Evolutionary conservation across 2,113 vertebrate genomes (phyloP).

Genomic region (Aramus guarauna): DNA sequence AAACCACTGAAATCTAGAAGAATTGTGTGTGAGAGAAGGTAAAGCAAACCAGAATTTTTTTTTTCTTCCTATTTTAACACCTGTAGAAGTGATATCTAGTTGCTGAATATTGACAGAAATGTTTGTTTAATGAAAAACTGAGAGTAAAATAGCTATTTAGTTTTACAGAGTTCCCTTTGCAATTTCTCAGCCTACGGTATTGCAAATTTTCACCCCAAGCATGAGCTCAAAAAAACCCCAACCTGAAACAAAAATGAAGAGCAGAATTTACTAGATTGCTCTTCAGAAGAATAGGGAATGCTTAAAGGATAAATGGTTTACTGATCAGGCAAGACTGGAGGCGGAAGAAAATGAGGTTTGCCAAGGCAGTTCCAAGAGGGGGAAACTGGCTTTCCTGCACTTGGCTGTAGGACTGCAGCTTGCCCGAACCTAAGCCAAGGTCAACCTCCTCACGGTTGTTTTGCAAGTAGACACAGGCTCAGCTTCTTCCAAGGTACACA

Average conservation of each 20-base stretch:
- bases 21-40: neutral
- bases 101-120: neutral
- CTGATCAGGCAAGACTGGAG: neutral
- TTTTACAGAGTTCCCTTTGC: neutral
- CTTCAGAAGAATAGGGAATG: neutral
- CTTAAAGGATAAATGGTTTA: neutral
- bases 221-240: neutral
- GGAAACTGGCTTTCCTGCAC: neutral
- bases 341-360: neutral
- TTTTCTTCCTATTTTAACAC: neutral
- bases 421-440: neutral
- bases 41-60: neutral
- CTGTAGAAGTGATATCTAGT: neutral
- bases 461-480: neutral
- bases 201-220: neutral
- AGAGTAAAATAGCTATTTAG: neutral
- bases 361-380: neutral
- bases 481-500: neutral
- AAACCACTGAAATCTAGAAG: neutral
- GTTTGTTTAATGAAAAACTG: neutral
- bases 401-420: neutral
- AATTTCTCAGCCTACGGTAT: neutral
- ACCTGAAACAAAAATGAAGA: neutral
- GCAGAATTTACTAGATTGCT: neutral
- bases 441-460: fast-evolving